These are phyloP conservation scores for Cheilosia impressa DNA, from an alignment of 2,888 invertebrate species.

Conservation along the genomic window DNA sequence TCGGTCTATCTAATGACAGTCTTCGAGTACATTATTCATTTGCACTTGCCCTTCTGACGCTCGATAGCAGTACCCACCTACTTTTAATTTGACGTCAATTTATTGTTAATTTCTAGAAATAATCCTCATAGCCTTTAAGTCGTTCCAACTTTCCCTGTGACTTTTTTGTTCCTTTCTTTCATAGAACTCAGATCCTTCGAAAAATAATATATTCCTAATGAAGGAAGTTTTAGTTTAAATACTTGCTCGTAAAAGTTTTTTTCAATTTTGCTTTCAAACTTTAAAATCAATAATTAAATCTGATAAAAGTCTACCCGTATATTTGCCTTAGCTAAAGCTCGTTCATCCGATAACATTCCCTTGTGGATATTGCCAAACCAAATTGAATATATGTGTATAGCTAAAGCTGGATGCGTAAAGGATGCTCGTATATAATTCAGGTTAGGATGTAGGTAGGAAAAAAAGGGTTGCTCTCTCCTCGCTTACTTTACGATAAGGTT, in stretches of 20 bases:
- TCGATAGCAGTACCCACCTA: not conserved
- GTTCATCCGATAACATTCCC: conserved; percentile 58
- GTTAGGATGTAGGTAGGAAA: not conserved
- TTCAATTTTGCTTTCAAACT: conserved; percentile 51
- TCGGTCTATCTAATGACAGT: too few relatives aligned
- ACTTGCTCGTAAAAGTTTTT: conserved; percentile 55
- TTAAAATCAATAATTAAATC: conserved; percentile 67
- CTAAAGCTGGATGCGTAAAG: conserved; percentile 13
- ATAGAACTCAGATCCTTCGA: not conserved
- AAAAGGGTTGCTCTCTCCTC: conserved; percentile 38
- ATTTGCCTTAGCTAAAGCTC: conserved; percentile 38
- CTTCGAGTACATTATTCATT: too few relatives aligned
- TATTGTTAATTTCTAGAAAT: conserved; percentile 29
- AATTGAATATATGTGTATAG: conserved; percentile 31
- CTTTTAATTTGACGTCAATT: conserved; percentile 11
- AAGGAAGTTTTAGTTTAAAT: conserved; percentile 63
- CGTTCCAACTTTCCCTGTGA: not conserved
- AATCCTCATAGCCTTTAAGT: not conserved
- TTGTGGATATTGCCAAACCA: conserved; percentile 45
- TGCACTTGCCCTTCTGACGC: not conserved
- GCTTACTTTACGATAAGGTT: conserved; percentile 25
- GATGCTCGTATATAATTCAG: not conserved
- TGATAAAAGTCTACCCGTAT: conserved; percentile 55
- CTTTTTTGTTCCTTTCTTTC: not conserved
- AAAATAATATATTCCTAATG: conserved; percentile 40